Base-by-base conservation (phyloP, 1,140 invertebrate species). In the Scaptomyza pallida region DNA sequence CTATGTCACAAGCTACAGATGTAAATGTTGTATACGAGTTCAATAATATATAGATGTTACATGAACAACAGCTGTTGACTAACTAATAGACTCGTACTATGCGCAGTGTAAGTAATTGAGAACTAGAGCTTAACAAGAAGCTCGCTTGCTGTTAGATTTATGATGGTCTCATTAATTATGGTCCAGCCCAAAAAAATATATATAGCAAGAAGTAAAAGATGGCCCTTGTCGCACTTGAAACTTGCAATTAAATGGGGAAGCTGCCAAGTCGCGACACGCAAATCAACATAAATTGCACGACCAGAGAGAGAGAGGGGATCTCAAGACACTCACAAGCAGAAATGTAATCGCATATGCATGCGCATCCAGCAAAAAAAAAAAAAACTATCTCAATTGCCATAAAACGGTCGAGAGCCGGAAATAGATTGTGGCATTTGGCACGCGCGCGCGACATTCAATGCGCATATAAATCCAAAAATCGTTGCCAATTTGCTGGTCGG, bases 91-190 rank as follows among this genome's bases (percentile, higher is more conserved):
- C 50, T 40, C 41, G 9, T 13, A 15, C 16, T 43, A 8, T 43
- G 41, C 1, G 17, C 16, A 19, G 15, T 12, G n/a, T 17, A 37
- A 30, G 45, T 26, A 52, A 13, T 10, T 40, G 33, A 62, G 47
- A 23, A 54, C 40, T 33, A 35, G 10, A 44, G 63, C 63, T 65
- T 65, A 57, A 67, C 54, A 43, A 57, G 63, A 19, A 59, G 55
- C 37, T 52, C 55, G 17, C 55, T 60, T 26, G 64, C 55, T 17
- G 37, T 61, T 74, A 72, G 75, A 88, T 82, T 82, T 86, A 88
- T 86, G 82, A 88, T 81, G 78, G 67, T 26, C 68, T 81, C 82
- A 88, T 88, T 88, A 88, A 88, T 88, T 78, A 88, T 78, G 73
- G 37, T 60, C 51, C 59, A 45, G 51, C 16, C 57, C 60, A 43